phyloP scores from a whole-genome alignment of 1,140 invertebrate species.

The Drosophila jambulina region DNA sequence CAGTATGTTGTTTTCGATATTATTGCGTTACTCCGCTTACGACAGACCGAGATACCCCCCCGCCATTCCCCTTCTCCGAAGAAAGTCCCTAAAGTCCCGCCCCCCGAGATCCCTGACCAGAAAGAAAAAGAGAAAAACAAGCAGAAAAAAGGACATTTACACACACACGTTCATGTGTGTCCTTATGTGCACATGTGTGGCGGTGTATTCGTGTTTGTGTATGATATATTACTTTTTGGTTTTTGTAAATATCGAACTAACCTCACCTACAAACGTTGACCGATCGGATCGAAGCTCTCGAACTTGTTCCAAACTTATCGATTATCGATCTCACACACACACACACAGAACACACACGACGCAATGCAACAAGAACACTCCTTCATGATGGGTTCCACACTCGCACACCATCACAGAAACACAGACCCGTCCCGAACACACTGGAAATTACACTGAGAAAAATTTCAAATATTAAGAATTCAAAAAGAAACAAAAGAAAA shows the following conservation, averaged over 20 bases:
- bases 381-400: constrained; percentile 43
- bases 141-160: constrained; percentile 7
- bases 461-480: constrained; percentile 14
- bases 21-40: constrained; percentile 67
- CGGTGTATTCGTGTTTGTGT: constrained; percentile 45
- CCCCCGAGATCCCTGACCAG: constrained; percentile 2
- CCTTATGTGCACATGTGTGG: constrained; percentile 29
- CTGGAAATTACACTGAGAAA: constrained; percentile 19
- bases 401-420: constrained; percentile 40
- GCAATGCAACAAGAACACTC: constrained; percentile 52
- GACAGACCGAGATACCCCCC: constrained; percentile 38
- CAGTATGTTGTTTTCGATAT: constrained; percentile 70
- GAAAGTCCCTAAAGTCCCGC: not conserved
- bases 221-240: constrained; percentile 83
- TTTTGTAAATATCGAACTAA: constrained; percentile 79
- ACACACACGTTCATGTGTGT: constrained; percentile 27
- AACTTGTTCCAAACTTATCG: constrained; percentile 22
- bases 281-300: constrained; percentile 33
- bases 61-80: not conserved
- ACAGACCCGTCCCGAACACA: constrained; percentile 28
- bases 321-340: constrained; percentile 20
- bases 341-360: constrained; percentile 50
- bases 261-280: constrained; percentile 50
- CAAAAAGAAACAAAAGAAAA: constrained; percentile 22
- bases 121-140: constrained; percentile 13